A percentile compares a stretch with the other conserved stretches of the same genome.
Conservation (phyloP, 2,888 invertebrate species). For the Melitaea athalia region DNA sequence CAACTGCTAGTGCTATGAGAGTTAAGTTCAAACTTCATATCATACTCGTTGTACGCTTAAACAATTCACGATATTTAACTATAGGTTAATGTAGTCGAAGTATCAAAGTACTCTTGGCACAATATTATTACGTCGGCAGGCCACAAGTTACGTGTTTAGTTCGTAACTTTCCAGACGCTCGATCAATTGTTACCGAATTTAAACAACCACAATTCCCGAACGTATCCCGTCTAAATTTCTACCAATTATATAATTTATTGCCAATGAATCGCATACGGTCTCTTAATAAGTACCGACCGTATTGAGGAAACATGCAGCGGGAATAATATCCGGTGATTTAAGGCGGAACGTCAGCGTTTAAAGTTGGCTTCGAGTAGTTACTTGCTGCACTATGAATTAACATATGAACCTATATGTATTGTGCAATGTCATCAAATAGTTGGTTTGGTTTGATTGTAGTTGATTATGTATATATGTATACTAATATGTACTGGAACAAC, state of each 20-base stretch:
- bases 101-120: conserved; percentile 45
- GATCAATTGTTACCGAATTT: conserved; percentile 52
- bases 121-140: conserved; percentile 48
- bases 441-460: not conserved
- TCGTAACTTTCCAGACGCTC: conserved; percentile 62
- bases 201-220: conserved; percentile 41
- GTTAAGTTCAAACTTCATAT: conserved; percentile 28
- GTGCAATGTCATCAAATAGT: not conserved
- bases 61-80: conserved; percentile 38
- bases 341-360: conserved; percentile 28
- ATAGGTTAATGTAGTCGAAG: conserved; percentile 39
- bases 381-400: not conserved
- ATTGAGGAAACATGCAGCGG: conserved; percentile 25
- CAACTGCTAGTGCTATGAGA: conserved; percentile 10
- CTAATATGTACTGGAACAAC: too few relatives aligned
- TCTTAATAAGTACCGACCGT: conserved; percentile 30
- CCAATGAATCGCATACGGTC: conserved; percentile 38
- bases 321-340: conserved; percentile 34
- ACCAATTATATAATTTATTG: conserved; percentile 43
- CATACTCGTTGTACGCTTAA: conserved; percentile 33
- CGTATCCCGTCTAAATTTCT: conserved; percentile 42
- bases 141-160: conserved; percentile 52
- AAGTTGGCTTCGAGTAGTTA: conserved; percentile 3
- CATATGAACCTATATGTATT: not conserved
- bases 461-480: too few relatives aligned